phyloP scores from a whole-genome alignment of 2,888 invertebrate genomes.

The Lasioglossum morio region DNA sequence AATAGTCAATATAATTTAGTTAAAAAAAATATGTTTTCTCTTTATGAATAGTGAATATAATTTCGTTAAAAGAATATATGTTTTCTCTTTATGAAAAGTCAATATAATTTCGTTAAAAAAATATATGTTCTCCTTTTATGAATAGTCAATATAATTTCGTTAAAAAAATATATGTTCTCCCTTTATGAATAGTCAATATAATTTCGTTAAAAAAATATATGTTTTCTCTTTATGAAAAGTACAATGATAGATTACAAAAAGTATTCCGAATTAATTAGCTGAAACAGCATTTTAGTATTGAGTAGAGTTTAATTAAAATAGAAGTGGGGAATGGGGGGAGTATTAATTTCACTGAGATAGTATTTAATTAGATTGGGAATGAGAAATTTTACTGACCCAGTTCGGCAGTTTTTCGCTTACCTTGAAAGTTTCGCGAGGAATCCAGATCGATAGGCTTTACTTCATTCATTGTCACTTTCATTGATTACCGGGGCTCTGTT shows the following conservation, averaged over 20 bases:
- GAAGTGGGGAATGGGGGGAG: neutral
- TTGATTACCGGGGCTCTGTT: constrained; percentile 1
- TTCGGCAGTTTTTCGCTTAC: neutral
- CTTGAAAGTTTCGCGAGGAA: neutral
- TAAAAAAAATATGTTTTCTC: neutral
- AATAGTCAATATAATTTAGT: no score
- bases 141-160: no score
- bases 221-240: neutral
- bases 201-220: no score
- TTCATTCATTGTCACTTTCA: constrained; percentile 4
- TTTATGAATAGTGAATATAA: no score
- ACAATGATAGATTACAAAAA: neutral
- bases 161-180: neutral
- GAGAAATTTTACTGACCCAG: neutral
- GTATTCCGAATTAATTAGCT: neutral
- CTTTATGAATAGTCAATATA: neutral
- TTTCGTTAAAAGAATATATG: no score
- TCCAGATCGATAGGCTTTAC: neutral
- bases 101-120: no score
- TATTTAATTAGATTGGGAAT: neutral
- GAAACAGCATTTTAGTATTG: neutral
- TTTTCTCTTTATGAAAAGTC: neutral
- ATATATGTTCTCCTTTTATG: neutral
- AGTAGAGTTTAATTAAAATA: neutral
- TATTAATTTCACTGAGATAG: neutral